A percentile compares a stretch with the other conserved stretches of the same genome.
phyloP scores from a whole-genome alignment of 1,140 invertebrate genomes.

The Caerostris extrusa region DNA sequence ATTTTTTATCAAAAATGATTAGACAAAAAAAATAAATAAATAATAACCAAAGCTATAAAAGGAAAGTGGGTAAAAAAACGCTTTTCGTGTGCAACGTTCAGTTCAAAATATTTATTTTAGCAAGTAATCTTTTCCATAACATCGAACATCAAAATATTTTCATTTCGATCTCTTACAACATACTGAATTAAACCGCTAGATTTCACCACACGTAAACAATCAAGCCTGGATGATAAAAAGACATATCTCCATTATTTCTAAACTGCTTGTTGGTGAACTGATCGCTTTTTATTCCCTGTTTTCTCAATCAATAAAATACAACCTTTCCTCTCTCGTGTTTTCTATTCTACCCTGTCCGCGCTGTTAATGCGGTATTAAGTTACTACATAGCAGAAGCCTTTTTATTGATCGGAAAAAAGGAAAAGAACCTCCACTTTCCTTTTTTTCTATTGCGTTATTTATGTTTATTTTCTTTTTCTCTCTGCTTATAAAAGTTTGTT shows the following conservation, averaged over 20 bases:
- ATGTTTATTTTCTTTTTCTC: neutral
- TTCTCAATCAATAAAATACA: constrained; percentile 68
- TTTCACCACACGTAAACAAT: constrained; percentile 28
- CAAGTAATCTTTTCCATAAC: neutral
- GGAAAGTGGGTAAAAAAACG: too few relatives aligned
- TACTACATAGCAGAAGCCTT: constrained; percentile 6
- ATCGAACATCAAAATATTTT: neutral
- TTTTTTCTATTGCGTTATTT: neutral
- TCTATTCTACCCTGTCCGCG: neutral
- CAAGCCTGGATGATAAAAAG: neutral
- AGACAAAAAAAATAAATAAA: too few relatives aligned
- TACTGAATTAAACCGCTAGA: neutral
- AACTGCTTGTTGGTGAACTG: constrained; percentile 35
- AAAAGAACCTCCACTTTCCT: neutral
- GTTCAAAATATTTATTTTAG: neutral
- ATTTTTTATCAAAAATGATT: too few relatives aligned
- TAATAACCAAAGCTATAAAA: too few relatives aligned
- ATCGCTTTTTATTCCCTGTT: constrained; percentile 42
- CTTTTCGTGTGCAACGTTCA: too few relatives aligned
- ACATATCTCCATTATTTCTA: constrained; percentile 53
- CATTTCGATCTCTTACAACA: neutral
- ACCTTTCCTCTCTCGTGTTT: neutral
- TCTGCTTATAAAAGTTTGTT: neutral
- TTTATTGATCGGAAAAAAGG: constrained; percentile 60
- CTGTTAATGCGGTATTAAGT: constrained; percentile 73